These are phyloP conservation scores for Pollenia labialis DNA, from an alignment of 2,888 invertebrate species.

Conservation along the genomic window DNA sequence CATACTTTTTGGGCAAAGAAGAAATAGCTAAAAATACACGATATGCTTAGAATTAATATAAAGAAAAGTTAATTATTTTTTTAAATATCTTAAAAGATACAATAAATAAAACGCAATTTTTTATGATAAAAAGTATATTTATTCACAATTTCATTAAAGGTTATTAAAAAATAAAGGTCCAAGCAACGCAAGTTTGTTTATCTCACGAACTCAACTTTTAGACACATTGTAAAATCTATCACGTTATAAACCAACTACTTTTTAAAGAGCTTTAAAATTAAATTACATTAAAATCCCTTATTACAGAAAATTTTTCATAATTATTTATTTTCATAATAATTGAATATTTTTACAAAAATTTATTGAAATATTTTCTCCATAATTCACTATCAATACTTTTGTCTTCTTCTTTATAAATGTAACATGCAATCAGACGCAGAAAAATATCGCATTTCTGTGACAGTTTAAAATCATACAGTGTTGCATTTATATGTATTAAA, in stretches of 20 bases:
- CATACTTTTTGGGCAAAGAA: slow-evolving; percentile 21
- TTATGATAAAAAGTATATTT: slow-evolving; percentile 8
- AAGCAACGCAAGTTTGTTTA: background rate
- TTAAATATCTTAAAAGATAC: background rate
- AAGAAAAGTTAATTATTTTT: background rate
- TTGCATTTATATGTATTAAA: slow-evolving; percentile 6
- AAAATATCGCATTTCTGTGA: slow-evolving; percentile 20
- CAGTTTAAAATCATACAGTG: slow-evolving; percentile 21
- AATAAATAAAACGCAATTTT: slow-evolving; percentile 54
- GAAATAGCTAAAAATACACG: background rate
- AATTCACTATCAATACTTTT: slow-evolving; percentile 31
- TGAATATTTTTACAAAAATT: slow-evolving; percentile 13
- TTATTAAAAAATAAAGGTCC: background rate
- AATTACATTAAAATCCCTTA: no score
- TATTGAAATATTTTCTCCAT: slow-evolving; percentile 16
- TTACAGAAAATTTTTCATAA: no score
- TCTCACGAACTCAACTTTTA: background rate
- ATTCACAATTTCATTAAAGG: slow-evolving; percentile 5
- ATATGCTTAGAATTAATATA: background rate
- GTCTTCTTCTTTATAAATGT: slow-evolving; percentile 43
- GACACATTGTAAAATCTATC: background rate
- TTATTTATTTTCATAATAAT: slow-evolving; percentile 2
- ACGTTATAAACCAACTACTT: background rate
- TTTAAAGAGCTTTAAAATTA: background rate
- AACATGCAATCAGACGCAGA: slow-evolving; percentile 47